Base-by-base conservation (phyloP, 2,113 vertebrate genomes). In the Vimba vimba region DNA sequence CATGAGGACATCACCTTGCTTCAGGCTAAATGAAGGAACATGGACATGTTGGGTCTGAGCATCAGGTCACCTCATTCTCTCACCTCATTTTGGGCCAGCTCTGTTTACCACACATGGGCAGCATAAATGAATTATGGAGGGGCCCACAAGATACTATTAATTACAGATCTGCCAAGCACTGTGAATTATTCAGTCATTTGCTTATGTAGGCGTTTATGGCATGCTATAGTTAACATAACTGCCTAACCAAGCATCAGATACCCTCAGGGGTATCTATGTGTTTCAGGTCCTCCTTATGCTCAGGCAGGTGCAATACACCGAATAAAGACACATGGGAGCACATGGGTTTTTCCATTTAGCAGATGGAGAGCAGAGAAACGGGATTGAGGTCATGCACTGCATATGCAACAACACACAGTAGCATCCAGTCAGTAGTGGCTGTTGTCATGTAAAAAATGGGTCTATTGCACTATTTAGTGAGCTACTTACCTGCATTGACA, bases 131-230 rank as follows among this genome's bases (percentile, higher is more conserved):
- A 94, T 94, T 91, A 94, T 94, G 89, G 89, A 94, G 78, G 47
- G 59, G 77, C 15, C 87, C 91, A 92, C 91, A 93, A 89, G 86
- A 89, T 68, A 88, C 68, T 90, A 86, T 91, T 94, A 94, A 95
- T 95, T 93, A 93, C 90, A 85, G 76, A 71, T 81, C 86, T 88
- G 86, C 88, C 27, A 86, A 85, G 79, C 82, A 86, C 21, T 90
- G 82, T 94, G 87, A 95, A 94, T 94, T 93, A 94, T 94, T 93
- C 87, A 95, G 87, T n/a, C 82, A 80, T 89, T 86, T 88, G 89
- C 86, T 91, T 91, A 91, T 55, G 84, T 92, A 90, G 87, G 89
- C 77, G 87, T 74, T 76, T 87, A 88, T 79, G 86, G 89, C 90
- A 91, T 91, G 89, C 86, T 85, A 90, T 91, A 89, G 89, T 92